phyloP scores from a whole-genome alignment of 2,113 vertebrate genomes.

The Heteronetta atricapilla region DNA sequence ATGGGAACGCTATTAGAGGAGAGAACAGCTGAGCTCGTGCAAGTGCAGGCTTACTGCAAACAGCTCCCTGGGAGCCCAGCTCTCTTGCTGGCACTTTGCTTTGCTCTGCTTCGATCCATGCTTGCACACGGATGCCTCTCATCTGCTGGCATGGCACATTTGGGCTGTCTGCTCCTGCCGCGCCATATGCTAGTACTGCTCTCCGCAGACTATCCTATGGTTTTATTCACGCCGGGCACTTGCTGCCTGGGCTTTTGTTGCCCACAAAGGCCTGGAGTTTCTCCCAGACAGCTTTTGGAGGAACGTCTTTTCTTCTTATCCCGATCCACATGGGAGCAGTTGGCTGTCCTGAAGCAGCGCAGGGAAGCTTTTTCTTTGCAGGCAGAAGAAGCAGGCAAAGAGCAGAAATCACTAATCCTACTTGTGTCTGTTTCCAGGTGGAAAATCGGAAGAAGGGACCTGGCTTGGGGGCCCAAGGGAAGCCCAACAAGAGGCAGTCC shows the following conservation, averaged over 20 bases:
- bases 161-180: not conserved
- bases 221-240: accelerated
- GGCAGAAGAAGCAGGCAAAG: not conserved
- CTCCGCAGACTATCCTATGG: not conserved
- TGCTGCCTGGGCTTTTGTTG: not conserved
- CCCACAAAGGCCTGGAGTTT: not conserved
- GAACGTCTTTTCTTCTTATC: not conserved
- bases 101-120: not conserved
- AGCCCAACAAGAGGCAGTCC: constrained; percentile 79
- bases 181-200: accelerated
- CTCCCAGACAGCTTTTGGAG: not conserved
- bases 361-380: not conserved
- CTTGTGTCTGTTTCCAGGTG: constrained; percentile 51
- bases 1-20: not conserved
- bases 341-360: not conserved
- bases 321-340: accelerated
- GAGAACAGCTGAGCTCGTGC: constrained; percentile 24
- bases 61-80: not conserved
- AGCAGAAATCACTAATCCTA: not conserved
- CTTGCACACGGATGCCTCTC: accelerated
- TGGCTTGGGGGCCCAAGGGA: constrained; percentile 82
- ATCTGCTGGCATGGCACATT: accelerated
- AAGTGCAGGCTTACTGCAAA: not conserved
- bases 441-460: constrained; percentile 86
- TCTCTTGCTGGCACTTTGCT: not conserved